These are phyloP conservation scores for Sinocyclocheilus grahami DNA, from an alignment of 2,113 vertebrate species.

Conservation along the genomic window DNA sequence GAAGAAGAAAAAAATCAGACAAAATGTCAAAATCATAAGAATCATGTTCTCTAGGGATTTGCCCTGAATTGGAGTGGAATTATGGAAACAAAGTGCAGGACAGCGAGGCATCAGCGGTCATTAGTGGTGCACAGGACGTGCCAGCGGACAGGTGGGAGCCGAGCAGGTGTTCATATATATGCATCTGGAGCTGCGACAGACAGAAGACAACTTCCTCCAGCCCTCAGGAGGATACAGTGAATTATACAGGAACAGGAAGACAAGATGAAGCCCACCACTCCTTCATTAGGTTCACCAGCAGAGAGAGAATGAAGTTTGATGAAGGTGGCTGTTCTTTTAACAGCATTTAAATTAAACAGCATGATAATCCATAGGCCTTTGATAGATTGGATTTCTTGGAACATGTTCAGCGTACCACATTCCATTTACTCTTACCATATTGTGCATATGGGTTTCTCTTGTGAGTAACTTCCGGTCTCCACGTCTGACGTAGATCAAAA, in stretches of 20 bases:
- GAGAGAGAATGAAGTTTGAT: background rate
- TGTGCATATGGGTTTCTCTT: background rate
- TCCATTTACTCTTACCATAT: background rate
- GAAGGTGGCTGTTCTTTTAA: background rate
- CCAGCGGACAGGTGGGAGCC: slow-evolving; percentile 55
- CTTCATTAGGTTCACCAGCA: slow-evolving; percentile 15
- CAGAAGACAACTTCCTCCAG: background rate
- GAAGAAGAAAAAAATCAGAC: background rate
- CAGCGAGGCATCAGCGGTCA: slow-evolving; percentile 55
- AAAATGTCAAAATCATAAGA: background rate
- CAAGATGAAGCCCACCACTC: background rate
- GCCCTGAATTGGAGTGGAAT: background rate
- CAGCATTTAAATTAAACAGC: background rate
- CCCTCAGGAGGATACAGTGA: slow-evolving; percentile 36
- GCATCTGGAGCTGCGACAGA: slow-evolving; percentile 39
- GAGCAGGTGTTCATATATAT: slow-evolving; percentile 67
- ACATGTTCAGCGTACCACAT: background rate
- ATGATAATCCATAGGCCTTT: background rate
- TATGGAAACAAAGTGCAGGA: slow-evolving; percentile 62
- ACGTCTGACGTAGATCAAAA: background rate
- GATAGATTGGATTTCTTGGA: background rate
- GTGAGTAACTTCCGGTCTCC: no score
- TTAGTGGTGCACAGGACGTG: slow-evolving; percentile 50
- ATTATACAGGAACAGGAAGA: slow-evolving; percentile 8
- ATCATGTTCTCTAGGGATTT: background rate